Evolutionary conservation across 2,797 vertebrate species (phyloP).

Genomic region (Vireo griseus): DNA sequence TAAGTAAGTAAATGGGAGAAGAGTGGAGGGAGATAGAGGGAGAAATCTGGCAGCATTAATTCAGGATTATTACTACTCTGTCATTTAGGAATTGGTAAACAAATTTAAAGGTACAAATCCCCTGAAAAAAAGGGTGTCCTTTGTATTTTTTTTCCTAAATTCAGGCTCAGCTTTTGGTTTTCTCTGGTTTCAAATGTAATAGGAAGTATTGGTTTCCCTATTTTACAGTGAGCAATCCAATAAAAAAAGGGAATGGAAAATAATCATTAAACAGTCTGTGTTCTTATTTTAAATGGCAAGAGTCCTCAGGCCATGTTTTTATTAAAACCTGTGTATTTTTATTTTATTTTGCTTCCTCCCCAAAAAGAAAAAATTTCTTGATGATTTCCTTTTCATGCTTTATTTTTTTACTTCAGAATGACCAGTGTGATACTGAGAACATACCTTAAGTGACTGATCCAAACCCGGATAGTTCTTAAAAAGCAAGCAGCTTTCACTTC

Average conservation of each 20-base stretch:
- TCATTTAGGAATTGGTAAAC: background rate
- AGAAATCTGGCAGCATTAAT: background rate
- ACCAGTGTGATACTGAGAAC: background rate
- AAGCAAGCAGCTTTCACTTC: background rate
- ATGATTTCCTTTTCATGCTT: background rate
- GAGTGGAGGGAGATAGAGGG: background rate
- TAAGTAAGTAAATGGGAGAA: background rate
- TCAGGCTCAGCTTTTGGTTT: background rate
- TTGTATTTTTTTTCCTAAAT: background rate
- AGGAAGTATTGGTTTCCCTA: background rate
- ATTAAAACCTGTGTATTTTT: background rate
- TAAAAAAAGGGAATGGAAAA: background rate
- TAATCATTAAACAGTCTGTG: background rate
- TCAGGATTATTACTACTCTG: background rate
- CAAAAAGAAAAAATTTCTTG: background rate
- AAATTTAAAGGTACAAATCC: background rate
- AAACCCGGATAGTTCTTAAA: background rate
- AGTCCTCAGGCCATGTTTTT: background rate
- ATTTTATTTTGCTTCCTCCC: background rate
- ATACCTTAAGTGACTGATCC: background rate
- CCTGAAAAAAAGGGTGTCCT: background rate
- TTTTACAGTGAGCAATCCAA: background rate
- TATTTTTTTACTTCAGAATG: background rate
- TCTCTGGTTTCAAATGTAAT: background rate
- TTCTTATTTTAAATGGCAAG: background rate